phyloP scores from a whole-genome alignment of 1,140 invertebrate species.

The Hylyphantes graminicola region DNA sequence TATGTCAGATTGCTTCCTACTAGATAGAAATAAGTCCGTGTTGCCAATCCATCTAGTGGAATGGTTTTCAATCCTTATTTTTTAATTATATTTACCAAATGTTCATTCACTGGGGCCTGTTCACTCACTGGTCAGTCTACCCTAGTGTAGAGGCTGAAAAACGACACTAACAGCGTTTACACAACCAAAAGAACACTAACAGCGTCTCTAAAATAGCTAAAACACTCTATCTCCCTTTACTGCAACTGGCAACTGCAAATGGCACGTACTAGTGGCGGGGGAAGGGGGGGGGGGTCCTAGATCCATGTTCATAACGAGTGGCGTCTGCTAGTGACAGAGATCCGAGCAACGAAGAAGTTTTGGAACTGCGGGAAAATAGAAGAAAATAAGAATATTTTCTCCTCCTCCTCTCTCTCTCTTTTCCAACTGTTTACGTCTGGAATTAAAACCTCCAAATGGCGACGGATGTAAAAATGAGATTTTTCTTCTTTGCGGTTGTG shows the following conservation, averaged over 20 bases:
- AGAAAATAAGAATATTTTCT: slow-evolving; percentile 50
- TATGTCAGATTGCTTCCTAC: too few relatives aligned
- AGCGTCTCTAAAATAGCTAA: background rate
- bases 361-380: background rate
- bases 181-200: too few relatives aligned
- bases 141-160: too few relatives aligned
- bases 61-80: too few relatives aligned
- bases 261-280: slow-evolving; percentile 5
- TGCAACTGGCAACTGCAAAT: slow-evolving; percentile 53
- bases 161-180: too few relatives aligned
- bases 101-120: too few relatives aligned
- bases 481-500: background rate
- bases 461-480: slow-evolving; percentile 50
- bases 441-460: slow-evolving; percentile 54
- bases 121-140: too few relatives aligned
- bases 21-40: too few relatives aligned
- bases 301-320: slow-evolving; percentile 54
- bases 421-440: slow-evolving; percentile 50
- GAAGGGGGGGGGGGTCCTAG: background rate
- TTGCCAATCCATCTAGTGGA: too few relatives aligned
- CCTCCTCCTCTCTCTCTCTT: slow-evolving; percentile 27
- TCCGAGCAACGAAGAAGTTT: slow-evolving; percentile 12
- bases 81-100: too few relatives aligned
- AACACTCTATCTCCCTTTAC: background rate
- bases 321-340: slow-evolving; percentile 50